Evolutionary conservation across 2,888 invertebrate species (phyloP).

Genomic region (Reticulitermes lucifugus): DNA sequence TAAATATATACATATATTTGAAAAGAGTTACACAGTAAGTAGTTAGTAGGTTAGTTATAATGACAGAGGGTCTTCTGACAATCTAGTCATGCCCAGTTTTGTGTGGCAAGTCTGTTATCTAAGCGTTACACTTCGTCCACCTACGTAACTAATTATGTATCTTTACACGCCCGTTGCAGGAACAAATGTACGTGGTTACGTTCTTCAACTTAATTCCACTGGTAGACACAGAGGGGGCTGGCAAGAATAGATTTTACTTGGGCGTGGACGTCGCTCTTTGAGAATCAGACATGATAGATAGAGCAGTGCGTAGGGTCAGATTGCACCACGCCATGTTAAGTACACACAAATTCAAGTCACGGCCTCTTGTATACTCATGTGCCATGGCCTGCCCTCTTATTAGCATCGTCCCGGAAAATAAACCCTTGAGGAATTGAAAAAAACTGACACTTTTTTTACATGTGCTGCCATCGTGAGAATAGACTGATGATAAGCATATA

Average conservation of each 20-base stretch:
- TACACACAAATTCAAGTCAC: not conserved
- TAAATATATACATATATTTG: no score
- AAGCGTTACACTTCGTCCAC: not conserved
- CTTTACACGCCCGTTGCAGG: not conserved
- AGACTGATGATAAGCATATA: not conserved
- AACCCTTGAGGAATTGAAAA: not conserved
- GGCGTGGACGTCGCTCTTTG: not conserved
- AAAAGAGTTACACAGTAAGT: no score
- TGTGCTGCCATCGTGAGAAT: not conserved
- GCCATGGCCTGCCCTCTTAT: not conserved
- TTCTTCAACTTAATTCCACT: not conserved
- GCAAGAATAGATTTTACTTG: constrained; percentile 1
- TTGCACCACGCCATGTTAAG: not conserved
- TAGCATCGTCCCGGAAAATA: not conserved
- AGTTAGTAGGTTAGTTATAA: no score
- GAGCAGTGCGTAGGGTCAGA: no score
- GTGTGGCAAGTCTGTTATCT: not conserved
- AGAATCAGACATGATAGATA: not conserved
- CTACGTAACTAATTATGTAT: not conserved
- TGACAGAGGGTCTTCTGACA: no score
- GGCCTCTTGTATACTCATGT: not conserved
- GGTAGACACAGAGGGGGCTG: not conserved
- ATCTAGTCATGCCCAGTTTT: no score
- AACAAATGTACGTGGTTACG: not conserved
- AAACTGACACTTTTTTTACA: not conserved